Conservation (phyloP, 1,140 invertebrate species). For the Neodiprion pinetum region DNA sequence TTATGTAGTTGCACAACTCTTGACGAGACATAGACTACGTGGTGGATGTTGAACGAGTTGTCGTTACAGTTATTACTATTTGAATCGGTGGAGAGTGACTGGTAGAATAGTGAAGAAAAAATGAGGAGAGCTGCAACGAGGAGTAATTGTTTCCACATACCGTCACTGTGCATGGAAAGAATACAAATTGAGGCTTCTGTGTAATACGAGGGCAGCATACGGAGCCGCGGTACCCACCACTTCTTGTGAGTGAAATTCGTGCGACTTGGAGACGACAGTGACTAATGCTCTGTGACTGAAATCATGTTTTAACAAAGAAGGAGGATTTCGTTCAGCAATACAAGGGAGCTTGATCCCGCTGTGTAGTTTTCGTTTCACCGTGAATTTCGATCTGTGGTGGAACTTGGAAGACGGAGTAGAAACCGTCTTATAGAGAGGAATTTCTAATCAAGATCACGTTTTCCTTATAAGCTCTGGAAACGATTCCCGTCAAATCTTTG, state of each 20-base stretch:
- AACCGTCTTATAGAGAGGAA: not conserved
- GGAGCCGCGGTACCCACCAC: not conserved
- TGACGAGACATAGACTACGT: too few species aligned
- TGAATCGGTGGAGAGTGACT: too few species aligned
- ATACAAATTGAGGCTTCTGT: constrained; percentile 1
- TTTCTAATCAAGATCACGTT: constrained; percentile 3
- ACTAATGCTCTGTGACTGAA: constrained; percentile 2
- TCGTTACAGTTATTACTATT: too few species aligned
- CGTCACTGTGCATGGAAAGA: not conserved
- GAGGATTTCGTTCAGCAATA: not conserved
- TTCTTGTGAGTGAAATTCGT: not conserved
- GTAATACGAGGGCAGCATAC: not conserved
- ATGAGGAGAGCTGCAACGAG: not conserved
- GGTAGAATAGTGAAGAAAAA: too few species aligned
- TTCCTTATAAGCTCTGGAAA: not conserved
- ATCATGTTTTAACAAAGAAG: constrained; percentile 1
- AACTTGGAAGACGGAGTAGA: not conserved
- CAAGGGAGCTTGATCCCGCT: not conserved
- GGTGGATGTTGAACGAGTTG: too few species aligned
- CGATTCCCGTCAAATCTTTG: too few species aligned
- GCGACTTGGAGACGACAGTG: not conserved
- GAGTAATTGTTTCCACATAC: not conserved
- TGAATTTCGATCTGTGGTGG: not conserved
- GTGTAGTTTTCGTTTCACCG: not conserved
- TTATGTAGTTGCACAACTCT: too few species aligned